Percentiles rank a stretch among this genome's conserved stretches.
Conservation (phyloP, 1,140 invertebrate genomes). For the Microplitis mediator region DNA sequence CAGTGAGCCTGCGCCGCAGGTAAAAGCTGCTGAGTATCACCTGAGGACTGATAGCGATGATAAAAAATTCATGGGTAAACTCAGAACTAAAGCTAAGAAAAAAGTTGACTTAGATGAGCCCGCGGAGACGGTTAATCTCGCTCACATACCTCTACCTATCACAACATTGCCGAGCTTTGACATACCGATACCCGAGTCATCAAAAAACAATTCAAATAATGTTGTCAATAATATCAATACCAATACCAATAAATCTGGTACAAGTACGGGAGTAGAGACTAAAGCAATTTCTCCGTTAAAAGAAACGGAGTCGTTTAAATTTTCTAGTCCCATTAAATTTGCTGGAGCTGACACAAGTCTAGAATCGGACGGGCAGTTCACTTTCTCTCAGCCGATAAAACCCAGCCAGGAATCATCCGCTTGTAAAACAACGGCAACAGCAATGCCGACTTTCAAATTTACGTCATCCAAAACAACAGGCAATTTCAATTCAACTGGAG, state of each 20-base stretch:
- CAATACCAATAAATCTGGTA: neutral
- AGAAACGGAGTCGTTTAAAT: constrained; percentile 41
- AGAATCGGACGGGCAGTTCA: constrained; percentile 62
- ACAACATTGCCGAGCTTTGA: constrained; percentile 69
- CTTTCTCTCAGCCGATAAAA: constrained; percentile 63
- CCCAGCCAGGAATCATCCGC: constrained; percentile 33
- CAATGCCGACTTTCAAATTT: constrained; percentile 4
- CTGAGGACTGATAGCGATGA: constrained; percentile 46
- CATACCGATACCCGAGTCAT: constrained; percentile 52
- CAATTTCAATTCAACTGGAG: neutral
- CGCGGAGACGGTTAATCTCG: constrained; percentile 64
- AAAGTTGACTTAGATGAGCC: constrained; percentile 53
- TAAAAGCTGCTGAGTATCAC: constrained; percentile 44
- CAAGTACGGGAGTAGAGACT: too few species aligned
- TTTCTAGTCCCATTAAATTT: constrained; percentile 55
- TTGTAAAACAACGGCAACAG: constrained; percentile 32
- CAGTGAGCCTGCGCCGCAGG: constrained; percentile 31
- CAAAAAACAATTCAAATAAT: neutral
- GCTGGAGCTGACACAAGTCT: constrained; percentile 41
- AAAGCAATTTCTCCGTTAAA: neutral
- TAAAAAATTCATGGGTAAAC: constrained; percentile 42
- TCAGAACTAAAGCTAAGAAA: constrained; percentile 42
- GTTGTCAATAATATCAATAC: neutral
- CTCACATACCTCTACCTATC: constrained; percentile 67
- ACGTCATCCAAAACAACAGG: constrained; percentile 14